Evolutionary conservation across 2,797 vertebrate genomes (phyloP).

Genomic region (Tapirus indicus): DNA sequence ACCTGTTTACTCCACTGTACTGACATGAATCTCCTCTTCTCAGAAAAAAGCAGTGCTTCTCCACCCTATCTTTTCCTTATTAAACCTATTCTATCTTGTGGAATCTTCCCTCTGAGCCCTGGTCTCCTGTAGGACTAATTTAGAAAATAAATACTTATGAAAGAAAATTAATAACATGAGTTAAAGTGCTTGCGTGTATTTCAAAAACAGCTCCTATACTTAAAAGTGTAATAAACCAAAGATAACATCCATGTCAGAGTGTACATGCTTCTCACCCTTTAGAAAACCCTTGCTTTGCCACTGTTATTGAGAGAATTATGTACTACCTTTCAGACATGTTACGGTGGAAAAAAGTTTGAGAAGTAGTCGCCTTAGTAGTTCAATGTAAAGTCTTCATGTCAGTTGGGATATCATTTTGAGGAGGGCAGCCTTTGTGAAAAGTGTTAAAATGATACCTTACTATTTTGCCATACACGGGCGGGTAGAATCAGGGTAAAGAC

Average conservation of each 20-base stretch:
- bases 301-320: background rate
- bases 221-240: background rate
- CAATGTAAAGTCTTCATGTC: background rate
- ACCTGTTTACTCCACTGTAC: background rate
- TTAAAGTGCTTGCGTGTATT: background rate
- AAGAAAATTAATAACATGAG: background rate
- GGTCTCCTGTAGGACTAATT: background rate
- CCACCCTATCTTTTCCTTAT: background rate
- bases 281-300: background rate
- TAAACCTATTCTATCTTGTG: background rate
- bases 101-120: background rate
- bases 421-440: background rate
- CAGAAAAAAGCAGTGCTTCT: background rate
- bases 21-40: background rate
- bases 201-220: background rate
- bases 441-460: background rate
- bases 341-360: background rate
- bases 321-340: background rate
- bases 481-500: background rate
- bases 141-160: background rate
- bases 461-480: background rate
- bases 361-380: background rate
- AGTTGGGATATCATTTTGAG: background rate
- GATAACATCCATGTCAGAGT: too few relatives aligned
- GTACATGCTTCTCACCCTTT: background rate